phyloP scores from a whole-genome alignment of 1,140 invertebrate species.

The Drosophila oshimai region DNA sequence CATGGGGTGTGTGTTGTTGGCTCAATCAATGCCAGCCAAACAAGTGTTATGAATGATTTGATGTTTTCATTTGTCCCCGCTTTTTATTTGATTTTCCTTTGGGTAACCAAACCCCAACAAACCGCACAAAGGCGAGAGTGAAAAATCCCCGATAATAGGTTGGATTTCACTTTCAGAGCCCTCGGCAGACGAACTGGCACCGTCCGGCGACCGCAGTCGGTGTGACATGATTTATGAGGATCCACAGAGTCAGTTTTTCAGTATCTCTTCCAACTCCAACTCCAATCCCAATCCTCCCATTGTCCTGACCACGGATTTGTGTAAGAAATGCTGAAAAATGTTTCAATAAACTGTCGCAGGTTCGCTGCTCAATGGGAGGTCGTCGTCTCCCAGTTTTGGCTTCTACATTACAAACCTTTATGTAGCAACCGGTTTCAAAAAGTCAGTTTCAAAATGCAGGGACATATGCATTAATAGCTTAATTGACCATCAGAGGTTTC shows the following conservation, averaged over 20 bases:
- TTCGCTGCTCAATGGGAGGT: constrained; percentile 23
- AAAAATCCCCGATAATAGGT: constrained; percentile 68
- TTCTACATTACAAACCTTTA: not conserved
- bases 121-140: constrained; percentile 61
- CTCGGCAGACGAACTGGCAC: constrained; percentile 49
- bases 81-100: constrained; percentile 10
- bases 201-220: constrained; percentile 41
- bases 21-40: constrained; percentile 74
- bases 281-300: constrained; percentile 17
- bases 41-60: constrained; percentile 79
- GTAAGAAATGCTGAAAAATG: constrained; percentile 68
- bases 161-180: constrained; percentile 60
- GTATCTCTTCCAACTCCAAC: not conserved
- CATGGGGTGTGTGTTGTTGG: constrained; percentile 67
- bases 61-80: constrained; percentile 71
- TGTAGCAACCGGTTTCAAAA: not conserved
- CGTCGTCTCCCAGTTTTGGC: not conserved
- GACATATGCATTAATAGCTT: constrained; percentile 58
- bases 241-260: not conserved
- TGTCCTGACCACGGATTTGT: constrained; percentile 46
- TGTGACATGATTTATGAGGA: constrained; percentile 69
- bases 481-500: constrained; percentile 50
- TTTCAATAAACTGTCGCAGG: constrained; percentile 59
- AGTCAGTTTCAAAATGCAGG: not conserved
- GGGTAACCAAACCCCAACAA: constrained; percentile 55